Evolutionary conservation across 2,113 vertebrate genomes (phyloP).

Genomic region (Hydrolagus affinis): DNA sequence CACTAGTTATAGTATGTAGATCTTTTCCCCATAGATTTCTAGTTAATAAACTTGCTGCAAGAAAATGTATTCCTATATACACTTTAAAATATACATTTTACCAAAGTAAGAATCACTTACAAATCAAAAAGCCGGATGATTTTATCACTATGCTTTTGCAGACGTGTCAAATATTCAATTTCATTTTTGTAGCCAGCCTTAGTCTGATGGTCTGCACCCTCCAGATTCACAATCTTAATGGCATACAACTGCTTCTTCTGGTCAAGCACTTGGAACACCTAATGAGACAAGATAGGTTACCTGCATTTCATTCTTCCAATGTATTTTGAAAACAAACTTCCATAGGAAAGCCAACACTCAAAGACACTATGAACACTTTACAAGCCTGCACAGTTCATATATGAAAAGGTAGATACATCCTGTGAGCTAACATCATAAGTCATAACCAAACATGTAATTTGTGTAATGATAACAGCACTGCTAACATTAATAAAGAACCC

Average conservation of each 20-base stretch:
- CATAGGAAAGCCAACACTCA: background rate
- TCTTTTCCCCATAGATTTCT: too few relatives aligned
- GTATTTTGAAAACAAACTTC: background rate
- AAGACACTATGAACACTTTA: background rate
- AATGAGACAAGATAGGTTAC: background rate
- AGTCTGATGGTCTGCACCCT: conserved; percentile 82
- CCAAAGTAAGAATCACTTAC: conserved; percentile 57
- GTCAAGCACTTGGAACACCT: conserved; percentile 93
- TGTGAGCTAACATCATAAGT: too few relatives aligned
- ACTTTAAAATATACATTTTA: too few relatives aligned
- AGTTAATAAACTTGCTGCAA: too few relatives aligned
- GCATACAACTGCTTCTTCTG: conserved; percentile 83
- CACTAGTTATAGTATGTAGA: too few relatives aligned
- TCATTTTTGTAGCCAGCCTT: conserved; percentile 91
- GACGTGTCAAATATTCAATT: conserved; percentile 83
- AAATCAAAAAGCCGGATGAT: conserved; percentile 91
- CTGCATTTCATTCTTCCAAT: background rate
- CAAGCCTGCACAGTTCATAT: background rate
- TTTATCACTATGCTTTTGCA: conserved; percentile 89
- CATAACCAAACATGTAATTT: too few relatives aligned
- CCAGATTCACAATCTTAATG: conserved; percentile 84
- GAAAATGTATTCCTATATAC: too few relatives aligned
- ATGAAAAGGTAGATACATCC: too few relatives aligned
- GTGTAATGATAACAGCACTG: too few relatives aligned
- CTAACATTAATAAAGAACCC: too few relatives aligned